phyloP scores from a whole-genome alignment of 2,113 vertebrate species.

The Pollimyrus isidori region DNA sequence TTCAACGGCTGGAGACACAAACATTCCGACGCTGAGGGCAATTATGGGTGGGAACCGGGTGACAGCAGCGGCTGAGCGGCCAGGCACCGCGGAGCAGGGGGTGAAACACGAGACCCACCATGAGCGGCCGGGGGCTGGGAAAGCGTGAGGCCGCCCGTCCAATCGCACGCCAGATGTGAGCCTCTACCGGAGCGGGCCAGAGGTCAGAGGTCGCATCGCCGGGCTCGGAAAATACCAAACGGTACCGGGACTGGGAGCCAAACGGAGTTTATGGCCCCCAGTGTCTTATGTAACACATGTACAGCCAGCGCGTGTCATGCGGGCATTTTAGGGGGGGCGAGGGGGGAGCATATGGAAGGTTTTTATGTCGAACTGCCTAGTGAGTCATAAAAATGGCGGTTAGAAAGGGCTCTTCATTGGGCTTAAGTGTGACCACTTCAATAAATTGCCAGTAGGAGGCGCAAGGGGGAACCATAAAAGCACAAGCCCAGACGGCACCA shows the following conservation, averaged over 20 bases:
- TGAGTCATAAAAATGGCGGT: conserved; percentile 1
- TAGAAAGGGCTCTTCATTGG: background rate
- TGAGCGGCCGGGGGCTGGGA: conserved; percentile 66
- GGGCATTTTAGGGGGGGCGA: background rate
- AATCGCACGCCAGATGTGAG: conserved; percentile 87
- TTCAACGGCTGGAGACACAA: conserved; percentile 96
- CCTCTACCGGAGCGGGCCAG: conserved; percentile 53
- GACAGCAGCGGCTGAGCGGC: conserved; percentile 82
- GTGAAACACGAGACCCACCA: conserved; percentile 90
- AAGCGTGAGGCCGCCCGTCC: conserved; percentile 59
- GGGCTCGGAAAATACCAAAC: conserved; percentile 22
- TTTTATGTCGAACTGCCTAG: background rate
- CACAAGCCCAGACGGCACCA: background rate
- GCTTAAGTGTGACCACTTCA: background rate
- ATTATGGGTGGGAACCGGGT: conserved; percentile 97
- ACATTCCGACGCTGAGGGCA: conserved; percentile 99
- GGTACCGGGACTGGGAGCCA: conserved; percentile 23
- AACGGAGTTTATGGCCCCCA: conserved; percentile 25
- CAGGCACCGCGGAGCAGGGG: conserved; percentile 85
- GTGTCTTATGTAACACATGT: background rate
- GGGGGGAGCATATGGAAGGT: background rate
- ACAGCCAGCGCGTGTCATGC: background rate
- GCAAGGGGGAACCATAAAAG: background rate
- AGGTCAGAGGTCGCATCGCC: conserved; percentile 31
- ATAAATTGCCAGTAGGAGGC: background rate